phyloP scores from a whole-genome alignment of 2,797 vertebrate species.

The Nyctalus aviator region DNA sequence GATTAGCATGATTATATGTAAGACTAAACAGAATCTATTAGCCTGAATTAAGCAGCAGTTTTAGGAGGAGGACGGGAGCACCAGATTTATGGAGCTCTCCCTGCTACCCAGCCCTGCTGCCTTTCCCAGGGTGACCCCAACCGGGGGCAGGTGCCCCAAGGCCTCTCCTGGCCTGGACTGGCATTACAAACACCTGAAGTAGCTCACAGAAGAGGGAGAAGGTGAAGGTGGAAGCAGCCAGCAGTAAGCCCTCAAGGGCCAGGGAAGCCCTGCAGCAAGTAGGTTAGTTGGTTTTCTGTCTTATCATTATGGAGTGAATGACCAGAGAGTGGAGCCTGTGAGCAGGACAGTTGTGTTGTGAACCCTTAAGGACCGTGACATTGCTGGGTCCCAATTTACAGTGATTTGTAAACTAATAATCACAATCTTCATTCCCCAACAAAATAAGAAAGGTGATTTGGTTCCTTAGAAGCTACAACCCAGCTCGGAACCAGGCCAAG shows the following conservation, averaged over 20 bases:
- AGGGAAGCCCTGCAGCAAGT: background rate
- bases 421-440: background rate
- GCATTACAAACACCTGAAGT: background rate
- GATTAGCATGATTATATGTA: background rate
- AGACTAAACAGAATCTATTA: background rate
- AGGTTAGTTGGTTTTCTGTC: background rate
- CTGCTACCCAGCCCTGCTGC: slow-evolving; percentile 75
- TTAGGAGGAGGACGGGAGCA: slow-evolving; percentile 84
- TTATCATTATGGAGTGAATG: background rate
- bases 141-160: slow-evolving; percentile 69
- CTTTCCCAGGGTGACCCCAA: slow-evolving; percentile 77
- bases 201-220: background rate
- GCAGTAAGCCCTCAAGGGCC: background rate
- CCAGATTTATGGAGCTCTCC: slow-evolving; percentile 83
- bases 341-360: slow-evolving; percentile 21
- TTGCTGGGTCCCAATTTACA: background rate
- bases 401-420: background rate
- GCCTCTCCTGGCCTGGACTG: slow-evolving; percentile 53
- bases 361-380: background rate
- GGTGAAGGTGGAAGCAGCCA: accelerated
- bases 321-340: background rate
- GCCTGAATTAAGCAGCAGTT: slow-evolving; percentile 84
- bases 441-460: background rate
- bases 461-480: background rate
- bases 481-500: background rate